Conservation (phyloP, 2,888 invertebrate genomes). For the Meiosimyza platycephala region DNA sequence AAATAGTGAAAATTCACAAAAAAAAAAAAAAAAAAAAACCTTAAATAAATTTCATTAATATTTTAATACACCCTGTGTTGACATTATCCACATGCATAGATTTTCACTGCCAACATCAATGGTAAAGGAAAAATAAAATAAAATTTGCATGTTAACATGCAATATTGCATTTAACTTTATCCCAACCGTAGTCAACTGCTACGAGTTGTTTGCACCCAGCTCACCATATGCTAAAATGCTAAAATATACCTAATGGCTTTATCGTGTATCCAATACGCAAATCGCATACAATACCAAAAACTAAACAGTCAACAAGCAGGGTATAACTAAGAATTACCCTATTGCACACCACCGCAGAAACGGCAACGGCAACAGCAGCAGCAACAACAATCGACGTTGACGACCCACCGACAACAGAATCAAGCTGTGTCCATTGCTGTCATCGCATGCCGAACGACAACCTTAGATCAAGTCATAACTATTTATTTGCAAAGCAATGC, state of each 20-base stretch:
- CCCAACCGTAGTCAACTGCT: too few species aligned
- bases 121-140: not conserved
- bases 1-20: too few species aligned
- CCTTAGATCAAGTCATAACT: conserved; percentile 28
- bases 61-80: not conserved
- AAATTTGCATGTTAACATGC: conserved; percentile 30
- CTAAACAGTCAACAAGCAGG: not conserved
- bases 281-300: conserved; percentile 16
- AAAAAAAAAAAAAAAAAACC: too few species aligned
- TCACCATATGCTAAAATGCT: conserved; percentile 20
- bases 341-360: not conserved
- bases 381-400: not conserved
- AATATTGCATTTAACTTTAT: not conserved
- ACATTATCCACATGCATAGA: not conserved
- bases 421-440: conserved; percentile 8
- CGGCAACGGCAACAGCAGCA: conserved; percentile 5
- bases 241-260: conserved; percentile 32
- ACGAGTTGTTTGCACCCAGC: not conserved
- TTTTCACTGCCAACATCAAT: conserved; percentile 25
- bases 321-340: too few species aligned
- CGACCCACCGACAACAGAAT: conserved; percentile 5
- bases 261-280: conserved; percentile 29
- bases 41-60: not conserved
- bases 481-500: conserved; percentile 19
- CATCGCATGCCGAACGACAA: conserved; percentile 31